A percentile compares a stretch with the other conserved stretches of the same genome.
phyloP scores from a whole-genome alignment of 2,888 invertebrate genomes.

The Schizotus pectinicornis region DNA sequence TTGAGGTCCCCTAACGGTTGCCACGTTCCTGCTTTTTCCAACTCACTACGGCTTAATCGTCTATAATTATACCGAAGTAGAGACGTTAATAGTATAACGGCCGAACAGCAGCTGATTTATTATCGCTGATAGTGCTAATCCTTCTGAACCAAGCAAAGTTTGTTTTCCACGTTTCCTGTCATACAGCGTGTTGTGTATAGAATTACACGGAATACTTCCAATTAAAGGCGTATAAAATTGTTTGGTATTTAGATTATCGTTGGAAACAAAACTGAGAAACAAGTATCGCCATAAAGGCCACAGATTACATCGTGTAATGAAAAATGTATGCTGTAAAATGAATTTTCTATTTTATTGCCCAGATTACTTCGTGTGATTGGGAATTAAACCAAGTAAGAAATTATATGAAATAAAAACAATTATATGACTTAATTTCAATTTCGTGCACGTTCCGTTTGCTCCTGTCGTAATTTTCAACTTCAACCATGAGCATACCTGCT shows the following conservation, averaged over 20 bases:
- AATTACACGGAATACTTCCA: slow-evolving; percentile 6
- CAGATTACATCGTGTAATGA: slow-evolving; percentile 18
- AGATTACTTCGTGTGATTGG: slow-evolving; percentile 3
- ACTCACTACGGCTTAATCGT: too few relatives aligned
- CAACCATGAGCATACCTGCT: too few relatives aligned
- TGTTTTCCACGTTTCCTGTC: slow-evolving; percentile 3
- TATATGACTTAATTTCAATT: slow-evolving; percentile 4
- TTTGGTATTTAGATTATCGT: slow-evolving; percentile 10
- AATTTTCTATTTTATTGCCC: slow-evolving; percentile 13
- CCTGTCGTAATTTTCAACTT: neutral
- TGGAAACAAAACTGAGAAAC: slow-evolving; percentile 11
- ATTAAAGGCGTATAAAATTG: slow-evolving; percentile 9
- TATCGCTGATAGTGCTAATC: too few relatives aligned
- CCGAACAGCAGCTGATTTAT: too few relatives aligned
- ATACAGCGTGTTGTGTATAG: slow-evolving; percentile 1
- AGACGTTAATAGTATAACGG: too few relatives aligned
- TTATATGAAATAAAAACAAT: slow-evolving; percentile 1
- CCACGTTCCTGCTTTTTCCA: too few relatives aligned
- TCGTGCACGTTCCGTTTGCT: slow-evolving; percentile 2
- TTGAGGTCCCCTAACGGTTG: too few relatives aligned
- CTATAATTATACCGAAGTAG: too few relatives aligned
- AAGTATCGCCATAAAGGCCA: slow-evolving; percentile 9
- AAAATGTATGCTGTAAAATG: slow-evolving; percentile 13
- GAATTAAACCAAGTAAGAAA: slow-evolving; percentile 3
- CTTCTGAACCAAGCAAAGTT: too few relatives aligned